These are phyloP conservation scores for Drosophila anomalata DNA, from an alignment of 2,888 invertebrate species.

Conservation along the genomic window DNA sequence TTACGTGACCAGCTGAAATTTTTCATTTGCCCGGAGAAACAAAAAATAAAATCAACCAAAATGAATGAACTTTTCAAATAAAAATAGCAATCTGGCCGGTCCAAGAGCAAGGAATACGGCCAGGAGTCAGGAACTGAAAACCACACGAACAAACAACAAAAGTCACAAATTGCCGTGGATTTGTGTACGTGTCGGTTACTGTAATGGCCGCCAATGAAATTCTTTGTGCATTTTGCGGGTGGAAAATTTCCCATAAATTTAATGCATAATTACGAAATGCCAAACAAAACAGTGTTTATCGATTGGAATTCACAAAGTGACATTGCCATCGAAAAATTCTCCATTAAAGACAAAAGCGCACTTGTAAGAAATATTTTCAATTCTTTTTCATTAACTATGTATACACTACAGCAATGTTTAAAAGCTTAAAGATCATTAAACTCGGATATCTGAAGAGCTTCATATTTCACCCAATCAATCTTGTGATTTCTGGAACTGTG, in stretches of 20 bases:
- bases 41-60: slow-evolving; percentile 51
- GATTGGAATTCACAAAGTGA: slow-evolving; percentile 15
- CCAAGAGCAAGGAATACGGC: slow-evolving; percentile 11
- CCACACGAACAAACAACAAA: slow-evolving; percentile 36
- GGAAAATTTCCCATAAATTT: slow-evolving; percentile 46
- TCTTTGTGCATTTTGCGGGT: slow-evolving; percentile 42
- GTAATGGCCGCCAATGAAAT: slow-evolving; percentile 39
- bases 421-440: not conserved
- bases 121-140: slow-evolving; percentile 5
- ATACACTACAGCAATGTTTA: too few relatives aligned
- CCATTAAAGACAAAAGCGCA: not conserved
- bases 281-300: slow-evolving; percentile 36
- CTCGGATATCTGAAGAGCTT: not conserved
- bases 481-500: slow-evolving; percentile 1
- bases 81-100: slow-evolving; percentile 60
- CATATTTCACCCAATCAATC: not conserved
- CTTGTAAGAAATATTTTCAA: not conserved
- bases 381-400: too few relatives aligned
- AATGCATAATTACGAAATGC: slow-evolving; percentile 40
- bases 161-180: slow-evolving; percentile 49
- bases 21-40: slow-evolving; percentile 59
- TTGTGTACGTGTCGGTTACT: slow-evolving; percentile 50
- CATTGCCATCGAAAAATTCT: not conserved
- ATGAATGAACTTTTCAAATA: slow-evolving; percentile 75
- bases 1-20: slow-evolving; percentile 69